Percentiles rank a stretch among this genome's conserved stretches.
Conservation (phyloP, 2,888 invertebrate species). For the Vesta saturnalis region DNA sequence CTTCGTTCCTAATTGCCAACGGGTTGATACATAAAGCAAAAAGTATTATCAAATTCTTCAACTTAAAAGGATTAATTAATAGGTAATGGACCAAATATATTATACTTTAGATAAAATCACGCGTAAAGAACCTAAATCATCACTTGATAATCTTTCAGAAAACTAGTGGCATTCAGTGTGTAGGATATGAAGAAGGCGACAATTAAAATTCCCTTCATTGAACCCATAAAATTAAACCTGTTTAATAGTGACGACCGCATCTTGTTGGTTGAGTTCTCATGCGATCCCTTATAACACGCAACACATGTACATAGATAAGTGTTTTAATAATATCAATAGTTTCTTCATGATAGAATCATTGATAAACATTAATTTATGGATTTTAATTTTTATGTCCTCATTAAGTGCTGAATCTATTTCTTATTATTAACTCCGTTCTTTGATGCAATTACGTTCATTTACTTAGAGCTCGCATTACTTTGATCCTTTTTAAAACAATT, state of each 20-base stretch:
- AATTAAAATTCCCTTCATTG: conserved; percentile 42
- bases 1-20: too few species aligned
- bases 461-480: too few species aligned
- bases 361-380: conserved; percentile 45
- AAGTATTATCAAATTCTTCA: too few species aligned
- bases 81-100: neutral
- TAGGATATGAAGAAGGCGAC: conserved; percentile 35
- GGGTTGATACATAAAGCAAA: too few species aligned
- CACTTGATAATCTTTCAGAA: conserved; percentile 26
- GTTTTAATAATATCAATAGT: conserved; percentile 36
- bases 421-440: neutral
- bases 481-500: too few species aligned
- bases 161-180: conserved; percentile 25
- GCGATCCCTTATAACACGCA: conserved; percentile 32
- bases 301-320: conserved; percentile 22
- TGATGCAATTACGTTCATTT: too few species aligned
- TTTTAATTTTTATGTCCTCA: conserved; percentile 41
- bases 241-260: conserved; percentile 23
- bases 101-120: conserved; percentile 9
- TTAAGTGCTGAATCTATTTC: neutral
- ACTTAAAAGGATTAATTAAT: too few species aligned
- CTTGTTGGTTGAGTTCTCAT: conserved; percentile 29
- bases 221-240: conserved; percentile 33
- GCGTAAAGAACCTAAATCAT: conserved; percentile 28
- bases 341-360: conserved; percentile 37